These are phyloP conservation scores for Parthenolecanium corni DNA, from an alignment of 2,888 invertebrate species.

Conservation along the genomic window DNA sequence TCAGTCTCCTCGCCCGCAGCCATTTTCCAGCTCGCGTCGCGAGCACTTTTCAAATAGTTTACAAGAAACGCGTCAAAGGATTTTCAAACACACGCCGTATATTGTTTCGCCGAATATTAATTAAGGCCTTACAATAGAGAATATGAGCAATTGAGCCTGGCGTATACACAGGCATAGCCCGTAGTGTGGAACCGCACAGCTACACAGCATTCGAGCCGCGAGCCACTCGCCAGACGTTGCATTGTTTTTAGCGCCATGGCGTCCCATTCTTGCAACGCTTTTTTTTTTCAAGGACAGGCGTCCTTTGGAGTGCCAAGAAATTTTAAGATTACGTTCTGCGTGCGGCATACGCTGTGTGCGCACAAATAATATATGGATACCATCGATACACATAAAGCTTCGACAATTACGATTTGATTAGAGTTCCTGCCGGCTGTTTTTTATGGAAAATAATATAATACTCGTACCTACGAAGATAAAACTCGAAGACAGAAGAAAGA, in stretches of 20 bases:
- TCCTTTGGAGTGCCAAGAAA: conserved; percentile 18
- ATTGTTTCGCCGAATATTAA: background rate
- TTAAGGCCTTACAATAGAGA: background rate
- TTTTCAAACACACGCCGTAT: background rate
- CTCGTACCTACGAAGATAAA: background rate
- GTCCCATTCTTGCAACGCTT: conserved; percentile 21
- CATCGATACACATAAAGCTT: conserved; percentile 3
- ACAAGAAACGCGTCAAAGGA: background rate
- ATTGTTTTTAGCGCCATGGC: conserved; percentile 25
- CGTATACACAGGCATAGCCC: too few relatives aligned
- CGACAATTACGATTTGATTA: conserved; percentile 9
- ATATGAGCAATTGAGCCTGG: too few relatives aligned
- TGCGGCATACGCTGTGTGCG: background rate
- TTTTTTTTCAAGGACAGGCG: conserved; percentile 17
- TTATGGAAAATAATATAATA: background rate
- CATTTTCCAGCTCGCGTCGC: background rate
- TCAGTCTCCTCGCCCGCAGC: too few relatives aligned
- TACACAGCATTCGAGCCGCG: conserved; percentile 18
- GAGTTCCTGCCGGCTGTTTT: conserved; percentile 21
- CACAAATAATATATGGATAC: too few relatives aligned
- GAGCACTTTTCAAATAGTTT: background rate
- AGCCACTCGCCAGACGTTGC: conserved; percentile 19
- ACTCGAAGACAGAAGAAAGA: too few relatives aligned
- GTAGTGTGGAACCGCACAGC: background rate
- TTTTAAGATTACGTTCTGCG: conserved; percentile 15